Evolutionary conservation across 2,113 vertebrate species (phyloP).

Genomic region (Pungitius pungitius): DNA sequence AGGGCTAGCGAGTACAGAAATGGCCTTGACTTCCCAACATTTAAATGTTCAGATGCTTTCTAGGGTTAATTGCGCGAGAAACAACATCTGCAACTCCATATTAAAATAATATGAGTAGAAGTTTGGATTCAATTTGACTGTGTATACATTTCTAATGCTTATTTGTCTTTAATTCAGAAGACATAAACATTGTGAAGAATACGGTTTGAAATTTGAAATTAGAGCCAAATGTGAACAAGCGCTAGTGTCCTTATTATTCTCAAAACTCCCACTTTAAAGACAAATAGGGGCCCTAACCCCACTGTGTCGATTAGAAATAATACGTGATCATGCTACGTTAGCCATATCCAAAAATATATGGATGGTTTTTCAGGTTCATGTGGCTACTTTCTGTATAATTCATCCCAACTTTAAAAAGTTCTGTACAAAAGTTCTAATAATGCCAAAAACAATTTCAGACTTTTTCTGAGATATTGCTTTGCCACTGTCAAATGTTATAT

Average conservation of each 20-base stretch:
- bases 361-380: neutral
- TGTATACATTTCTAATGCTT: neutral
- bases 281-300: neutral
- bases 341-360: neutral
- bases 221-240: neutral
- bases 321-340: neutral
- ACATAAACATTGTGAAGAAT: neutral
- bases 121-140: neutral
- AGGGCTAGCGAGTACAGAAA: conserved; percentile 2
- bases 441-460: neutral
- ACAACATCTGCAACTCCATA: neutral
- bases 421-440: neutral
- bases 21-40: conserved; percentile 9
- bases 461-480: neutral
- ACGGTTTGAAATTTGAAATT: neutral
- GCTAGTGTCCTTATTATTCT: neutral
- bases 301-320: neutral
- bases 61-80: neutral
- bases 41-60: neutral
- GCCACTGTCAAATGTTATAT: neutral
- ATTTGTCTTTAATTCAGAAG: neutral
- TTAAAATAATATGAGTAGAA: neutral
- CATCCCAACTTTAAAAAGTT: neutral
- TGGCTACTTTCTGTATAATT: neutral
- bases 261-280: neutral